Conservation (phyloP, 2,888 invertebrate species). For the Blastobasis lacticolella region DNA sequence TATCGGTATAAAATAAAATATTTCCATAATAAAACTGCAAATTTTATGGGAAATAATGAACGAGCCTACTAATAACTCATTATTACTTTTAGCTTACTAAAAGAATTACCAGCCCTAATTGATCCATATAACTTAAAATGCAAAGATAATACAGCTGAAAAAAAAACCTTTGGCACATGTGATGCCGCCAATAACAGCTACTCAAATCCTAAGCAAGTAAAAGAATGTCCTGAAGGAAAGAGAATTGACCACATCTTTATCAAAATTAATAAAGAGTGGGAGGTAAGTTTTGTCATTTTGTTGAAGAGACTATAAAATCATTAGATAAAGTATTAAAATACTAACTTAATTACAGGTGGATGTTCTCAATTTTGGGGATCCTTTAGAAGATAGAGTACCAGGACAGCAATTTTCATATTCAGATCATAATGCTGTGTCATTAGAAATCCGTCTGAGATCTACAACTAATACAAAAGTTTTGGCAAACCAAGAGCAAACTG, state of each 20-base stretch:
- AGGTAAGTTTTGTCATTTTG: slow-evolving; percentile 27
- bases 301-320: too few species aligned
- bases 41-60: not conserved
- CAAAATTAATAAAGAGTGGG: slow-evolving; percentile 38
- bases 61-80: not conserved
- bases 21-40: not conserved
- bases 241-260: slow-evolving; percentile 95
- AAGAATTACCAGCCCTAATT: slow-evolving; percentile 55
- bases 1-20: slow-evolving; percentile 65
- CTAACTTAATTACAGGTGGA: slow-evolving; percentile 35
- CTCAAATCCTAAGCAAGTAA: slow-evolving; percentile 70
- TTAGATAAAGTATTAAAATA: too few species aligned
- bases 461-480: not conserved
- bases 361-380: slow-evolving; percentile 75
- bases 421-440: slow-evolving; percentile 90
- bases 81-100: slow-evolving; percentile 43
- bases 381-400: slow-evolving; percentile 83
- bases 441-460: slow-evolving; percentile 52
- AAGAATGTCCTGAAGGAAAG: slow-evolving; percentile 80
- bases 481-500: slow-evolving; percentile 25
- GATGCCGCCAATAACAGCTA: slow-evolving; percentile 84
- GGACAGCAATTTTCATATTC: slow-evolving; percentile 85
- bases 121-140: slow-evolving; percentile 44
- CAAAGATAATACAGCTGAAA: slow-evolving; percentile 23
- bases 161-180: slow-evolving; percentile 77